Evolutionary conservation across 1,140 invertebrate species (phyloP).

Genomic region (Adoxophyes honmai): DNA sequence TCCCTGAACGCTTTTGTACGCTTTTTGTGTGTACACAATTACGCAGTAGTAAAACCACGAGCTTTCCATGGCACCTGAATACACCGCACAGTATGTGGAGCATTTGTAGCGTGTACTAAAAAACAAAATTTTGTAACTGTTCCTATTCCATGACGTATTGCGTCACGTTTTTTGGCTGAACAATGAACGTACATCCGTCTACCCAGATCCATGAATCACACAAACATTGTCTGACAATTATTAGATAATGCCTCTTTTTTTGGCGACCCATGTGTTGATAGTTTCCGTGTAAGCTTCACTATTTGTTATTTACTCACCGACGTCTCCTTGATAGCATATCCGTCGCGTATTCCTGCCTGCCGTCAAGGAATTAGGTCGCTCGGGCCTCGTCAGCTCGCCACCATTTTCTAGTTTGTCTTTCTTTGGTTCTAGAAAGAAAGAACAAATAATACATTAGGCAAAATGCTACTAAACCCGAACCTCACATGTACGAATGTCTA

Average conservation of each 20-base stretch:
- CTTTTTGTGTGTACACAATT: too few species aligned
- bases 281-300: neutral
- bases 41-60: too few species aligned
- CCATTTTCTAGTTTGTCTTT: constrained; percentile 93
- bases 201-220: constrained; percentile 12
- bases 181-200: constrained; percentile 11
- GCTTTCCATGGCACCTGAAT: too few species aligned
- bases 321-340: constrained; percentile 85
- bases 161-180: constrained; percentile 11
- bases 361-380: constrained; percentile 85
- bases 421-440: constrained; percentile 87
- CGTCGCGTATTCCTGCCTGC: constrained; percentile 84
- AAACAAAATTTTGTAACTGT: neutral
- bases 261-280: neutral
- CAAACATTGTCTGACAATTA: constrained; percentile 14
- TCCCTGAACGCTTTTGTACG: too few species aligned
- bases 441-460: constrained; percentile 23
- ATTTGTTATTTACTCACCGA: constrained; percentile 77
- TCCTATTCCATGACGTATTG: constrained; percentile 1
- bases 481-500: too few species aligned
- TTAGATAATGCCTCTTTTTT: constrained; percentile 9
- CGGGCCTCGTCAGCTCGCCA: constrained; percentile 72
- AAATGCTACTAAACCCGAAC: neutral
- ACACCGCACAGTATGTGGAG: too few species aligned
- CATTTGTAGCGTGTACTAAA: too few species aligned